Base-by-base conservation (phyloP, 2,797 vertebrate genomes). In the Ctenochaetus hawaiiensis region DNA sequence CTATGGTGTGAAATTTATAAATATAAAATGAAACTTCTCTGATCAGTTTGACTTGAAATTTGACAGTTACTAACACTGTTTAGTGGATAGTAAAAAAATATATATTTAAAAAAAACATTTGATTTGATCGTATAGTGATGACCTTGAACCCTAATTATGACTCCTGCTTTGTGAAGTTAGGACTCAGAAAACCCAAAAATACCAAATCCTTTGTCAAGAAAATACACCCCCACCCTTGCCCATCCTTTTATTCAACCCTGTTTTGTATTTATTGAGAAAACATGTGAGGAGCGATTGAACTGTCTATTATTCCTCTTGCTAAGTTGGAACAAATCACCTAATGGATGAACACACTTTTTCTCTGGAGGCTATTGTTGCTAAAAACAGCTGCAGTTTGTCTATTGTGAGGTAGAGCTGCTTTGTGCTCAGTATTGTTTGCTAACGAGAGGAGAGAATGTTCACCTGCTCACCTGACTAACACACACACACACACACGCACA, bases 361-460 rank as follows among this genome's bases (percentile, higher is more conserved):
- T 83, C 76, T 77, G 3, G 58, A 86, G 86, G 72, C 71, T 61
- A 83, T 92, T 90, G 90, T 91, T 75, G 81, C 80, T 91, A 76
- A 89, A 89, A 88, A 89, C 85, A 87, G 91, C 91, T 72, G 72
- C 85, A 26, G 69, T 80, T 88, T 71, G 45, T 77, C 66, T 60
- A 77, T 92, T 93, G 91, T 92, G 83, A 34, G 75, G 49, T n/a
- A 45, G 30, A 52, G 76, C 66, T 78, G 83, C 87, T 90, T 91
- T 93, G 92, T 94, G 89, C 71, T 82, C 83, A 17, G 76, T 16
- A 87, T 92, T 94, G 91, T 93, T 81, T 72, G 56, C 64, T 82
- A 81, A 77, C 82, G 87, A 79, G 87, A 87, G 86, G 80, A 88
- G 90, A 93, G 93, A 93, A 94, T 91, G 93, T 92, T 94, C 92